Evolutionary conservation across 2,888 invertebrate genomes (phyloP), one percentile per base, ranked within the genome.

Genomic region (Tinea pellionella): DNA sequence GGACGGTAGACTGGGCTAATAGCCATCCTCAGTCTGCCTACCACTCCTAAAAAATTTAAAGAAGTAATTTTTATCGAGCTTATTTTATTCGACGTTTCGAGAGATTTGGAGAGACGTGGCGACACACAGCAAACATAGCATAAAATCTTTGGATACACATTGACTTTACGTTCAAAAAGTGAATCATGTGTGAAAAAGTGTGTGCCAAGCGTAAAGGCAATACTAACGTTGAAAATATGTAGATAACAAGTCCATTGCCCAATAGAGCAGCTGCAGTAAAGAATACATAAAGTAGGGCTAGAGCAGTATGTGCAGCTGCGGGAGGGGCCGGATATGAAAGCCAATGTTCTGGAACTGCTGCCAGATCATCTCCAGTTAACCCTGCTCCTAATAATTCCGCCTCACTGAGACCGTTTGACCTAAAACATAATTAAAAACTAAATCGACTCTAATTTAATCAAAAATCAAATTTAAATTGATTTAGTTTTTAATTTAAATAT

Each of bases 171-270:
- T n/a, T n/a, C n/a, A n/a, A n/a, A 13, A 15, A 51, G 15, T 12
- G 4, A 13, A 42, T 13, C n/a, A 7, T 7, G n/a, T n/a, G n/a
- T n/a, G n/a, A n/a, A n/a, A 15, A 13, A 4, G 8, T 42, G 4
- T 7, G 42, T 7, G n/a, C 2, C 8, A 15, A 7, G 15, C 15
- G 42, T 42, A 24, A 24, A 24, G 3, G 6, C 24, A 24, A 47
- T 47, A 89, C 91, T 90, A 78, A 94, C 94, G 92, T 89, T 65
- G 91, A 89, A 75, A 96, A 96, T 65, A 96, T 90, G 90, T 93
- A 96, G 66, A 96, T 91, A 64, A 96, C 96, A 59, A 95, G 84
- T 63, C 96, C 96, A 77, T 96, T 96, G 63, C 96, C 96, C 42
- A 93, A 76, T 8, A 93, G 78, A 3, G 95, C 90, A 59, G 93